Conservation (phyloP, 2,797 vertebrate genomes). For the Cryptoprocta ferox region DNA sequence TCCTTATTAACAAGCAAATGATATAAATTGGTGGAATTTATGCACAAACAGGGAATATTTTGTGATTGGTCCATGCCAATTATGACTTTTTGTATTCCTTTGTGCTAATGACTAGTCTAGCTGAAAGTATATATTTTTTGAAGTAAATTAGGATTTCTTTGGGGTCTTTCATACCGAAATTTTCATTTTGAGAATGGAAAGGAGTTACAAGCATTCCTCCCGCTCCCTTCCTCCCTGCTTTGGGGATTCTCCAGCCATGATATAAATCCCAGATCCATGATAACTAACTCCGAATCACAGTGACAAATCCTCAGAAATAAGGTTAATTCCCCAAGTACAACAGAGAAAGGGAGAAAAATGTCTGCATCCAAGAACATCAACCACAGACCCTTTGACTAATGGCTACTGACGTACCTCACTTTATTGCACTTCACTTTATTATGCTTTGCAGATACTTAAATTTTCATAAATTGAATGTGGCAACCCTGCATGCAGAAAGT, state of each 20-base stretch:
- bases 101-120: background rate
- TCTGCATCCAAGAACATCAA: background rate
- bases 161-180: background rate
- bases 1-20: background rate
- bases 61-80: background rate
- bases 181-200: background rate
- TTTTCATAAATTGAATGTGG: background rate
- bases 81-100: background rate
- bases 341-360: background rate
- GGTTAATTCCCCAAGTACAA: background rate
- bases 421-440: background rate
- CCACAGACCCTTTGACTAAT: background rate
- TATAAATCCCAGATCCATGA: background rate
- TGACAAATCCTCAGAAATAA: background rate
- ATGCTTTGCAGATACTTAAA: background rate
- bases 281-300: background rate
- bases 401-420: background rate
- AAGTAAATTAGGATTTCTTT: background rate
- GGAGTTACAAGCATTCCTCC: background rate
- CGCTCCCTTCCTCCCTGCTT: background rate
- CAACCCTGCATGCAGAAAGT: background rate
- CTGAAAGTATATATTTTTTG: background rate
- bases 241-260: accelerated
- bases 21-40: background rate
- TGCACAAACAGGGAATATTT: background rate